These are phyloP conservation scores for Pristionchus exspectatus DNA, from an alignment of 2,888 invertebrate genomes.

Conservation along the genomic window DNA sequence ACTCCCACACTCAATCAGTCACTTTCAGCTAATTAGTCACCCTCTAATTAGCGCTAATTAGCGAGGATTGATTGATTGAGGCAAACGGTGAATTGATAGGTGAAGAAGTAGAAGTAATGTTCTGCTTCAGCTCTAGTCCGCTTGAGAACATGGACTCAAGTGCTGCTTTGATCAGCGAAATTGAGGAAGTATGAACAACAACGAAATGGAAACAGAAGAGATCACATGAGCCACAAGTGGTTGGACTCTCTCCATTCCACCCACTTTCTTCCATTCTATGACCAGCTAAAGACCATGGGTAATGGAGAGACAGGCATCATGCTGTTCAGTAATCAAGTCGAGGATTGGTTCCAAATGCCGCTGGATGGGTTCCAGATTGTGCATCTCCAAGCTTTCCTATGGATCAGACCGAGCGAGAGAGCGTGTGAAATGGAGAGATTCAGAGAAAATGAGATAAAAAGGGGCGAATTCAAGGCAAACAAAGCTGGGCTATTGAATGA, in stretches of 20 bases:
- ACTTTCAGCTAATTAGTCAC: background rate
- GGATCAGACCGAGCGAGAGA: too few relatives aligned
- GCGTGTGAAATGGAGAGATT: background rate
- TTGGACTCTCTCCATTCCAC: background rate
- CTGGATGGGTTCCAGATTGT: conserved; percentile 3
- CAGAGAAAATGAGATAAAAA: background rate
- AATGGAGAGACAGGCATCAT: background rate
- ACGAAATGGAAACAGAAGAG: background rate
- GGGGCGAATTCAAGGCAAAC: background rate
- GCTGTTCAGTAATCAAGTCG: background rate
- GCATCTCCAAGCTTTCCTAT: background rate
- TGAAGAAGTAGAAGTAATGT: too few relatives aligned
- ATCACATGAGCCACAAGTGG: background rate
- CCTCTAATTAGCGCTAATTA: background rate
- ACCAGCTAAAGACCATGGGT: background rate
- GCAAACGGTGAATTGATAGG: too few relatives aligned
- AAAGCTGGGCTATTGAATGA: background rate
- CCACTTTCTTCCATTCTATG: background rate
- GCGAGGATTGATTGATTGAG: background rate
- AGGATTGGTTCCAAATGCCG: conserved; percentile 15
- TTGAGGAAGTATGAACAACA: too few relatives aligned
- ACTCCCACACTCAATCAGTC: background rate
- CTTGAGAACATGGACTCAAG: too few relatives aligned
- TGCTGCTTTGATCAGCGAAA: too few relatives aligned
- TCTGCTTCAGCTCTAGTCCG: too few relatives aligned